Base-by-base conservation (phyloP, 2,113 vertebrate species). In the Symphodus melops region DNA sequence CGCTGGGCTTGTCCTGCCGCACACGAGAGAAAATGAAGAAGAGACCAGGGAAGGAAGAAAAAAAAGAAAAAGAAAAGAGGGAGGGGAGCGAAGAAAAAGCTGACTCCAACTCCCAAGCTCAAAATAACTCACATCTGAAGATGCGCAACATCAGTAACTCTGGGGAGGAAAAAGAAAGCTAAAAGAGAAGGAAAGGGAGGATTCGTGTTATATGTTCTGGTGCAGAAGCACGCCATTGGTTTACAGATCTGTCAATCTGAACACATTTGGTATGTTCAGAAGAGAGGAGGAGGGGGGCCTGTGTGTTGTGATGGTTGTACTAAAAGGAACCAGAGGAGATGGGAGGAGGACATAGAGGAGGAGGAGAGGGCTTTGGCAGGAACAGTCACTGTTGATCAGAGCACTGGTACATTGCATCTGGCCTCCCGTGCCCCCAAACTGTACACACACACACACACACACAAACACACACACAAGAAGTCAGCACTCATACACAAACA, bases 381-480 rank as follows among this genome's bases (percentile, higher is more conserved):
- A 83, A 77, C 86, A 91, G 91, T 93, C 91, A 91, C 86, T 86
- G 87, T 80, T 84, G 75, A 92, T 93, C 87, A 90, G 70, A 75
- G 69, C 88, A 78, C 72, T 67, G 72, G 73, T 86, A 74, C 76
- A 79, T 86, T 60, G 73, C 79, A 88, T 87, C 83, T 91, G 88
- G 83, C 87, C 83, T 89, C 48, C 48, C 9, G 71, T 72, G 73
- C 83, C 74, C 77, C 67, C n/a, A 8, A 71, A 81, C 68, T 65
- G 75, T 57, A 61, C 60, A 75, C 54, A 86, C 72, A 70, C 17
- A 8, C 55, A 20, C 42, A 25, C 65, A 58, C 59, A 72, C 25
- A 61, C 60, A 75, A 51, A 86, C 72, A 70, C 17, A 8, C 55
- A 20, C 42, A 25, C 65, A 58, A 60, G 69, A 20, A 69, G 48